A percentile compares a stretch with the other conserved stretches of the same genome.
phyloP scores from a whole-genome alignment of 2,888 invertebrate genomes.

The Torymus tubicola region DNA sequence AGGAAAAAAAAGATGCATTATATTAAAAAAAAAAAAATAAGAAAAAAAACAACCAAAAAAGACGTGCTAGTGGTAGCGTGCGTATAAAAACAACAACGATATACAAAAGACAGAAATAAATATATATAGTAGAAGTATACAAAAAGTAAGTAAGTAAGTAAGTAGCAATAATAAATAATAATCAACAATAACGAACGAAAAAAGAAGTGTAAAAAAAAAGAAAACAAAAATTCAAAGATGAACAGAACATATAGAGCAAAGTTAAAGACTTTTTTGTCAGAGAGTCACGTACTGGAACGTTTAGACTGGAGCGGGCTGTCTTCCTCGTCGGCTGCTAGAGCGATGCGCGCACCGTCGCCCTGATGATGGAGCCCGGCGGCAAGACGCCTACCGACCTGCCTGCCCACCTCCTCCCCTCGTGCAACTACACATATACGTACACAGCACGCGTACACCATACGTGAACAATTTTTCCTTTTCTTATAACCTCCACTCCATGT shows the following conservation, averaged over 20 bases:
- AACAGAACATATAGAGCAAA: constrained; percentile 49
- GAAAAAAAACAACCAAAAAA: constrained; percentile 53
- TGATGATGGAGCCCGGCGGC: constrained; percentile 78
- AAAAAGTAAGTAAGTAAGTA: too few species aligned
- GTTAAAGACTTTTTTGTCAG: constrained; percentile 42
- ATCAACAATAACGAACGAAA: neutral
- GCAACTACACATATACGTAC: constrained; percentile 66
- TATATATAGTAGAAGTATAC: too few species aligned
- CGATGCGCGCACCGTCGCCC: constrained; percentile 78
- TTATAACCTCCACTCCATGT: neutral
- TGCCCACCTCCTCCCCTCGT: constrained; percentile 76
- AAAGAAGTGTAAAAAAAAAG: constrained; percentile 43
- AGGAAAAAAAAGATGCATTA: neutral
- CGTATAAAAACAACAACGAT: too few species aligned
- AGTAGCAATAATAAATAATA: too few species aligned
- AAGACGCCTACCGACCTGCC: constrained; percentile 78
- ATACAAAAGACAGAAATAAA: too few species aligned
- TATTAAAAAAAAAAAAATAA: constrained; percentile 23
- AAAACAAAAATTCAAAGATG: constrained; percentile 52
- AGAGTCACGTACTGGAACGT: constrained; percentile 86
- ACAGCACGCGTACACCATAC: constrained; percentile 49
- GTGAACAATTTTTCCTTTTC: neutral
- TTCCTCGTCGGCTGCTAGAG: constrained; percentile 84
- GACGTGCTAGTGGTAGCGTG: constrained; percentile 18
- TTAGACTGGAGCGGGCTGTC: constrained; percentile 90